phyloP scores from a whole-genome alignment of 2,797 vertebrate genomes.

The Kryptopterus vitreolus region DNA sequence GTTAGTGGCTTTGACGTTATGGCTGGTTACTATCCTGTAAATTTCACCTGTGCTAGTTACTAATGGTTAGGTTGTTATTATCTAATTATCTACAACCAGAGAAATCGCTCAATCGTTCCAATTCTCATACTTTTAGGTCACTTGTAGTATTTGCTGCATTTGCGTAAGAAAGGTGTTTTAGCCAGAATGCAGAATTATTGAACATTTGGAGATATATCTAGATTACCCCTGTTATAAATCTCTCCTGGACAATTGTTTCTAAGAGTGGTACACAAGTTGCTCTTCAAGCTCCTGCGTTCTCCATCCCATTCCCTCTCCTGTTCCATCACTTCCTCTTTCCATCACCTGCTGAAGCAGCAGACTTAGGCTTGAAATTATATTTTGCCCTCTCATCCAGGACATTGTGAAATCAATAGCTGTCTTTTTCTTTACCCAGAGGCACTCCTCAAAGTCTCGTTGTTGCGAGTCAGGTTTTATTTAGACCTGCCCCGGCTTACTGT shows the following conservation, averaged over 20 bases:
- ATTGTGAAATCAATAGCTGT: constrained; percentile 67
- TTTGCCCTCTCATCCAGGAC: constrained; percentile 58
- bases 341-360: constrained; percentile 49
- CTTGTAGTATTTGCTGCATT: neutral
- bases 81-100: neutral
- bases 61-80: neutral
- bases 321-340: constrained; percentile 18
- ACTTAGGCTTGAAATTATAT: constrained; percentile 56
- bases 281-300: constrained; percentile 7
- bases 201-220: neutral
- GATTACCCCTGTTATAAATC: neutral
- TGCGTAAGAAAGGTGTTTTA: neutral
- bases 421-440: constrained; percentile 57
- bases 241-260: neutral
- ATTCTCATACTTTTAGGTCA: neutral
- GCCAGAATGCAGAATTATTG: neutral
- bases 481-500: constrained; percentile 62
- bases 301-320: neutral
- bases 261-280: neutral
- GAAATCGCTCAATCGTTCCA: neutral
- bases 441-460: constrained; percentile 62
- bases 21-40: neutral
- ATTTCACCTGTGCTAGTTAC: neutral
- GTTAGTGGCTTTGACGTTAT: too few relatives aligned
- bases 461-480: constrained; percentile 70